Percentiles rank a stretch among this genome's conserved stretches.
phyloP scores from a whole-genome alignment of 2,113 vertebrate species.

The Psilopogon haemacephalus region DNA sequence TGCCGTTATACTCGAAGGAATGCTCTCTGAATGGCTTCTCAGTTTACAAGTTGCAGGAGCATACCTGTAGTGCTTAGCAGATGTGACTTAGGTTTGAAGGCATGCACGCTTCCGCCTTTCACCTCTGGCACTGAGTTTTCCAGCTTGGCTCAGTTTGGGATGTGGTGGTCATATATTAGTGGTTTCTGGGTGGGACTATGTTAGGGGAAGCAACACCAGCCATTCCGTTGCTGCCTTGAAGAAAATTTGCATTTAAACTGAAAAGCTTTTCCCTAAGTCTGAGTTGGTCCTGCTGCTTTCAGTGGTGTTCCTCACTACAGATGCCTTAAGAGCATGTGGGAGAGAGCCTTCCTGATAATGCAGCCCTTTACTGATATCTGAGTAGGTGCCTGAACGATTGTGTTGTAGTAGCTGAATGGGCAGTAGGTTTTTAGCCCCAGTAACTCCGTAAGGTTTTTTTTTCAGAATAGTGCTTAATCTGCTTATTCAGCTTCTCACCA shows the following conservation, averaged over 20 bases:
- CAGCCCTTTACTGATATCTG: conserved; percentile 18
- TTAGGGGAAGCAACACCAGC: background rate
- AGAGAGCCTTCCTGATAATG: conserved; percentile 41
- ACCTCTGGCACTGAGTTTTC: conserved; percentile 10
- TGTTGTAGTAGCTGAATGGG: background rate
- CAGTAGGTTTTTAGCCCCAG: conserved; percentile 1
- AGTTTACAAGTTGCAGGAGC: conserved; percentile 6
- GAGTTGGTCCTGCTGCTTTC: conserved; percentile 17
- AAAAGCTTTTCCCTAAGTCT: conserved; percentile 14
- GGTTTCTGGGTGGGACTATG: background rate
- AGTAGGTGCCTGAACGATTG: conserved; percentile 46
- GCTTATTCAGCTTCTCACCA: conserved; percentile 55
- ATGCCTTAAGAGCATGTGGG: conserved; percentile 17
- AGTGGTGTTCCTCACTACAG: background rate
- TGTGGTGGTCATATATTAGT: background rate
- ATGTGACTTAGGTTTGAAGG: background rate
- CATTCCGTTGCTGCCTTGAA: background rate
- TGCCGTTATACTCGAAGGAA: background rate
- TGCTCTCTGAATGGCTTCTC: conserved; percentile 3
- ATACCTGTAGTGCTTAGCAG: background rate
- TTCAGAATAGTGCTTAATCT: conserved; percentile 41
- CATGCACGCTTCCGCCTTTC: background rate
- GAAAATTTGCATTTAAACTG: conserved; percentile 31
- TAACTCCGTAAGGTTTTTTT: conserved; percentile 46
- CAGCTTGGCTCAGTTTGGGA: background rate